phyloP scores from a whole-genome alignment of 2,888 invertebrate species.

The Hyposoter dolosus region DNA sequence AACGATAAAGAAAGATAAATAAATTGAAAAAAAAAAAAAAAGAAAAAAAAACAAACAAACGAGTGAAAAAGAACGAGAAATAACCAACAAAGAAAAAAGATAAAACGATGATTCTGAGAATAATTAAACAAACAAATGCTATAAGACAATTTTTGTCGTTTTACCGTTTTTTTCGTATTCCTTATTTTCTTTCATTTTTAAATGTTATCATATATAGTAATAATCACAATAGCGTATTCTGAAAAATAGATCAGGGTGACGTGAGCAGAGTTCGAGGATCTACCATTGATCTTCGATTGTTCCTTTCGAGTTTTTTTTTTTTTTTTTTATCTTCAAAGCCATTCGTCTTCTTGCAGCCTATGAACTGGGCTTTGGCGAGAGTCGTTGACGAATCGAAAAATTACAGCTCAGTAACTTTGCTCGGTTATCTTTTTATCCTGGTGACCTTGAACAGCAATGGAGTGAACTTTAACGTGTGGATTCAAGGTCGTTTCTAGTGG shows the following conservation, averaged over 20 bases:
- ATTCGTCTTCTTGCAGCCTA: not conserved
- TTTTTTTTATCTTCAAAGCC: not conserved
- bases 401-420: not conserved
- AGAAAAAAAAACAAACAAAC: not conserved
- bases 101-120: constrained; percentile 78
- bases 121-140: constrained; percentile 80
- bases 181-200: constrained; percentile 53
- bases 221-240: constrained; percentile 85
- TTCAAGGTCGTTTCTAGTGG: not conserved
- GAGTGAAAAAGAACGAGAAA: not conserved
- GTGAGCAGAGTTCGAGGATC: constrained; percentile 81
- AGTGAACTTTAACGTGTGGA: not conserved
- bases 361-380: not conserved
- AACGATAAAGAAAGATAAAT: not conserved
- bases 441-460: not conserved
- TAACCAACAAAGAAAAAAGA: not conserved
- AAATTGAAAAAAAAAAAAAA: not conserved
- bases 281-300: constrained; percentile 40
- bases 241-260: constrained; percentile 84
- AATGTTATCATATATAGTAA: constrained; percentile 83
- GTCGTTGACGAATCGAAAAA: not conserved
- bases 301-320: not conserved
- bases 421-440: not conserved
- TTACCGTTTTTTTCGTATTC: constrained; percentile 51
- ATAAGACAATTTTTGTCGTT: constrained; percentile 68